Base-by-base conservation (phyloP, 53 echinoderm and acorn worm species). In the Arbacia lixula region DNA sequence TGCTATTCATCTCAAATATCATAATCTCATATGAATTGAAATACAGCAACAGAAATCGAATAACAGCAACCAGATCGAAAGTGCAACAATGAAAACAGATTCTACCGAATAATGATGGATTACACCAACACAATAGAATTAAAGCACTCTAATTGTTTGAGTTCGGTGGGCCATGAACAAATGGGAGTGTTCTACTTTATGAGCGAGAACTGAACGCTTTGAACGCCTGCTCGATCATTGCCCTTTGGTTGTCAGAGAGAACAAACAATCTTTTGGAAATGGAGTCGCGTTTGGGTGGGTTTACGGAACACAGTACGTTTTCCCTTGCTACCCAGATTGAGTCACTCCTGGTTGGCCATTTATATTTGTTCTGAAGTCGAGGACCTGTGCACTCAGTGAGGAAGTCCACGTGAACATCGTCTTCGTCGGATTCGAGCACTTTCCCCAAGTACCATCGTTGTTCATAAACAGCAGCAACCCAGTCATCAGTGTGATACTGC, bases 381-480 rank as follows among this genome's bases (percentile, higher is more conserved):
- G 8, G 68, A 4, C 68, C 40, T 32, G 40, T 33, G 36, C 68
- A 68, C 35, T 68, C 34, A 32, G 68, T 38, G 34, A 68, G 33
- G 40, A 68, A 68, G 75, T 74, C 28, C 14, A 76, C 25, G 36
- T 76, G 54, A 58, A 76, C 28, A 2, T 76, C 77, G 32, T 24
- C 14, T 27, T 25, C 22, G 38, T 76, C 77, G 2, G 21, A 76
- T 54, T 53, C 28, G 9, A 76, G 4, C 17, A 76, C 77, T 37
- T 32, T 76, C 1, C 77, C 77, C 11, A 76, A 5, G 36, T 76
- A 76, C 77, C 77, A 76, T 37, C 36, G n/a, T n/a, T 76, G 20
- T 11, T 54, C 77, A 56, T 76, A 76, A 10, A 76, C 77, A 3
- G 77, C 77, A 6, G 77, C 77, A 54, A 76, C 77, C 77, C 77